Conservation (phyloP, 2,797 vertebrate genomes). For the Emydoidea blandingii region DNA sequence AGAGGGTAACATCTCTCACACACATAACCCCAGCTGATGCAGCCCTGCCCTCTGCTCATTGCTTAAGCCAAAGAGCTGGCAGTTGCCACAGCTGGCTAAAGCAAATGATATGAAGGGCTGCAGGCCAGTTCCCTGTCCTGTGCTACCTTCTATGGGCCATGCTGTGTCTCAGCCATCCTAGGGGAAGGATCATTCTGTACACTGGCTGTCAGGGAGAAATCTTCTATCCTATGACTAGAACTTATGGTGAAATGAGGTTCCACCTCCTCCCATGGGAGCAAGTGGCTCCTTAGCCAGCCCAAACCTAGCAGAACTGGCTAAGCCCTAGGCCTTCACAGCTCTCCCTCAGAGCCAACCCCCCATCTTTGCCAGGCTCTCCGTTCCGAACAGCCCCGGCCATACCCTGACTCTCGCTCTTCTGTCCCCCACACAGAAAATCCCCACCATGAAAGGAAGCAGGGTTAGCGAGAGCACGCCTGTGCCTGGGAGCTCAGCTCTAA, state of each 20-base stretch:
- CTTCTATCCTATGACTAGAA: not conserved
- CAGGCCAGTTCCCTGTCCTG: not conserved
- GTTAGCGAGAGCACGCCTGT: accelerated
- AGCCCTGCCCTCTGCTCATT: not conserved
- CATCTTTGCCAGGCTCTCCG: not conserved
- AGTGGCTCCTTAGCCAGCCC: not conserved
- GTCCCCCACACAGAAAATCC: not conserved
- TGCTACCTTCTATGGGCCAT: not conserved
- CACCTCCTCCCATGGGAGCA: not conserved
- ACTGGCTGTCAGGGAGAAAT: not conserved
- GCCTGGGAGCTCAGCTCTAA: accelerated
- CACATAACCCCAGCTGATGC: accelerated
- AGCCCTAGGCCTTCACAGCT: not conserved
- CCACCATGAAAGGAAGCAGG: not conserved
- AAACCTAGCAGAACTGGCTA: not conserved
- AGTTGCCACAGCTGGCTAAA: not conserved
- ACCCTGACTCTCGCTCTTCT: accelerated
- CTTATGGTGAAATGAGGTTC: not conserved
- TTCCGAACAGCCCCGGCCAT: not conserved
- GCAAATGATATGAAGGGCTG: not conserved
- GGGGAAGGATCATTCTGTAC: not conserved
- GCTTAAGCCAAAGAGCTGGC: conserved; percentile 3
- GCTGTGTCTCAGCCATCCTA: not conserved
- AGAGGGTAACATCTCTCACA: not conserved
- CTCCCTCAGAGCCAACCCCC: not conserved